These are phyloP conservation scores for Eupithecia insigniata DNA, from an alignment of 2,888 invertebrate species.

Conservation along the genomic window DNA sequence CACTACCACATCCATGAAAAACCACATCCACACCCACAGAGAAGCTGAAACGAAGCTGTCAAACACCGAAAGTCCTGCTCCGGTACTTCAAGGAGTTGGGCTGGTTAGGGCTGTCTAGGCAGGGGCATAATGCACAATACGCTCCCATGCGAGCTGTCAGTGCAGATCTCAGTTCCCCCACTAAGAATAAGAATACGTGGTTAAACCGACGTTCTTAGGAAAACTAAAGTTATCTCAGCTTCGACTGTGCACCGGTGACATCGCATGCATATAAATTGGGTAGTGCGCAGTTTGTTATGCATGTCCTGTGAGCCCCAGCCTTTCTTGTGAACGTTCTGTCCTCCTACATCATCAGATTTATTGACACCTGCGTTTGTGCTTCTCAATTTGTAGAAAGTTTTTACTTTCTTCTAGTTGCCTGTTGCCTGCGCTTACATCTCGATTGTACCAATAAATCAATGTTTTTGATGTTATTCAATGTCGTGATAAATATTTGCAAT, in stretches of 20 bases:
- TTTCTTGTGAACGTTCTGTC: conserved; percentile 58
- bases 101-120: too few species aligned
- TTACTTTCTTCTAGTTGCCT: not conserved
- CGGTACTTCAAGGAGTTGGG: too few species aligned
- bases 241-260: conserved; percentile 44
- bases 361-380: conserved; percentile 30
- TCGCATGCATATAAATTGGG: conserved; percentile 61
- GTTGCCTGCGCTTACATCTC: not conserved
- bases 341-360: conserved; percentile 45
- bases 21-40: too few species aligned
- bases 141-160: too few species aligned
- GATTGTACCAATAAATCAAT: not conserved
- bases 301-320: conserved; percentile 53
- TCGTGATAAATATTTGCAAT: not conserved
- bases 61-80: too few species aligned
- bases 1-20: too few species aligned
- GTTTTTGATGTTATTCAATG: not conserved
- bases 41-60: too few species aligned
- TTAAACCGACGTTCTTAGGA: conserved; percentile 25
- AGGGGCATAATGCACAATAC: too few species aligned
- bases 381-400: conserved; percentile 1
- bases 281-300: conserved; percentile 60
- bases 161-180: too few species aligned
- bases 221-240: conserved; percentile 54
- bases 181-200: too few species aligned